Base-by-base conservation (phyloP, 2,888 invertebrate genomes). In the Eupithecia pulchellata region DNA sequence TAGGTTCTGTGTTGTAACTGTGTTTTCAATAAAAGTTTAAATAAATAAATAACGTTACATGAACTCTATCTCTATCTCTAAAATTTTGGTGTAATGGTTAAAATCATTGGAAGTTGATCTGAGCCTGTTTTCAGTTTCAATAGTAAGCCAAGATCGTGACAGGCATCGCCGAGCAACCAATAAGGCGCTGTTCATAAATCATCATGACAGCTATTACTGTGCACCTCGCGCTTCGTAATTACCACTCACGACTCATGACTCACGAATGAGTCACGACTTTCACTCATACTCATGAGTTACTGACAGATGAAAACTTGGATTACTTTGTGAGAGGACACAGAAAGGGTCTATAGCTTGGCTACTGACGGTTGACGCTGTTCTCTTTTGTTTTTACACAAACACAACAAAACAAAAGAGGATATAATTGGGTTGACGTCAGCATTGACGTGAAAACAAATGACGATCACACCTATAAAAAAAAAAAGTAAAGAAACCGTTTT, bases 201-300 rank as follows among this genome's bases (percentile, higher is more conserved):
- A 93, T 91, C 82, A 86, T 89, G 93, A 91, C 92, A 89, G 91
- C 88, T 93, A 92, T 92, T 92, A 89, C 89, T 87, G 84, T 81
- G 82, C 89, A 90, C 90, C 90, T 89, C 82, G 80, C 84, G 82
- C 83, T 68, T 69, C 81, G 73, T 81, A 77, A 76, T 78, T 78
- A 77, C 69, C 71, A 72, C 72, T 74, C 73, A 71, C 61, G 42
- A 66, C 66, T 74, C 73, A 72, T 57, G 42, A 62, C 65, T 65
- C 62, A 36, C 60, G 68, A 61, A 62, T 68, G 34, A 61, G 61
- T 20, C 61, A 61, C 61, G 61, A 42, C 63, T 42, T 63, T 39
- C 34, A 62, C 63, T 27, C 63, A 42, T 42, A 62, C 63, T 27
- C 63, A 42, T 42, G 42, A 63, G 61, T 61, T 32, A 32, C 20